A percentile compares a stretch with the other conserved stretches of the same genome.
Conservation (phyloP, 2,888 invertebrate genomes). For the Drosophila paramelanica region DNA sequence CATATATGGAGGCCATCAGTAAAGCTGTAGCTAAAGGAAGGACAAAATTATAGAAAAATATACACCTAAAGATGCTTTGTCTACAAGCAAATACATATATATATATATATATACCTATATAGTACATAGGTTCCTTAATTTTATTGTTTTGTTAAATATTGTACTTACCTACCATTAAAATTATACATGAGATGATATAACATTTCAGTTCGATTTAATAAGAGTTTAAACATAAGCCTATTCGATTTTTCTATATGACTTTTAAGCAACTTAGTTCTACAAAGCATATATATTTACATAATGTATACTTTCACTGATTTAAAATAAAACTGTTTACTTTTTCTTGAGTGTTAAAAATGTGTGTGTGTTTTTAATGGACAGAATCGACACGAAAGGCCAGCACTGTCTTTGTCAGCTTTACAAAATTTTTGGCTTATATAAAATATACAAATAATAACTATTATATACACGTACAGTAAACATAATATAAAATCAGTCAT, state of each 20-base stretch:
- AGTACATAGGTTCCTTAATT: slow-evolving; percentile 56
- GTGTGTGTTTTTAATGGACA: background rate
- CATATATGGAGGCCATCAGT: slow-evolving; percentile 29
- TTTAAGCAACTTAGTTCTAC: slow-evolving; percentile 65
- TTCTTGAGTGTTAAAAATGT: slow-evolving; percentile 55
- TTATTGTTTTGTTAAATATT: slow-evolving; percentile 51
- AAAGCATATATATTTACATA: slow-evolving; percentile 47
- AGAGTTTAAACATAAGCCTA: slow-evolving; percentile 46
- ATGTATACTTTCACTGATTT: slow-evolving; percentile 68
- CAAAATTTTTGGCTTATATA: slow-evolving; percentile 10
- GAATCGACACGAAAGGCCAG: too few relatives aligned
- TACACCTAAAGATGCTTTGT: slow-evolving; percentile 60
- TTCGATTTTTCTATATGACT: slow-evolving; percentile 58
- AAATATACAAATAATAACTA: slow-evolving; percentile 8
- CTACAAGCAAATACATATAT: slow-evolving; percentile 28
- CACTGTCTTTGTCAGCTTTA: background rate
- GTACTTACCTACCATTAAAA: slow-evolving; percentile 35
- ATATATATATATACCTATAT: slow-evolving; percentile 21
- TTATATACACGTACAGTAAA: background rate
- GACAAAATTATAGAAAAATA: slow-evolving; percentile 50
- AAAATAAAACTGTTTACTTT: slow-evolving; percentile 69
- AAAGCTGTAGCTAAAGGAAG: slow-evolving; percentile 25
- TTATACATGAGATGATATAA: slow-evolving; percentile 19
- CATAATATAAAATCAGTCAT: slow-evolving; percentile 16
- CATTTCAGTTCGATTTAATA: slow-evolving; percentile 64